Base-by-base conservation (phyloP, 2,113 vertebrate genomes). In the Bufo bufo region DNA sequence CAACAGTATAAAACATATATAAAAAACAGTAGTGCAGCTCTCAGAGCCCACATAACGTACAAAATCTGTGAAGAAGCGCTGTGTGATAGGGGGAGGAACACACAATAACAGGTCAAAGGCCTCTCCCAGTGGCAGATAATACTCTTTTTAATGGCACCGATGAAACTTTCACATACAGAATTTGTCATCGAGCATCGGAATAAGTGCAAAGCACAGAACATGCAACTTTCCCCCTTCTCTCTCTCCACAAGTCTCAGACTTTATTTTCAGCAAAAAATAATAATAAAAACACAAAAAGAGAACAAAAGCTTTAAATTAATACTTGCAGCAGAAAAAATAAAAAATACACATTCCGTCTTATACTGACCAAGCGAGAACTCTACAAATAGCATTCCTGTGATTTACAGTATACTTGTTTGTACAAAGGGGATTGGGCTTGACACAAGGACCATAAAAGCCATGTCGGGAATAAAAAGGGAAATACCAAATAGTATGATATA, bases 131-230 rank as follows among this genome's bases (percentile, higher is more conserved):
- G 92, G 95, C 96, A 94, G 95, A 95, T 97, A 97, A 97, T 96
- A 97, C 91, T 94, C 95, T 75, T 54, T 96, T 96, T 97, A 95
- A 95, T 97, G 94, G 96, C 94, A 94, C 92, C 89, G 93, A 94
- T 92, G 85, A 89, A 94, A 94, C 87, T 90, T 93, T 93, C 94
- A 93, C 93, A 83, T 94, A 88, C 86, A 88, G 86, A 88, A 63
- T 74, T 82, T 88, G 66, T 82, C 77, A 87, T 82, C 52, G 69
- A 88, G 69, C 56, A 54, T 77, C 49, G 20, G 81, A 88, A 88
- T 74, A 50, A 84, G 95, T 95, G 97, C 94, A 96, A 96, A 96
- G 95, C 94, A 92, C 92, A 87, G 94, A 95, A 95, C 96, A 96
- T 95, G 95, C 80, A 88, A 82, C 58, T 61, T 82, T 63, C 58